Evolutionary conservation across 2,888 invertebrate genomes (phyloP).

Genomic region (Andrena praecox): DNA sequence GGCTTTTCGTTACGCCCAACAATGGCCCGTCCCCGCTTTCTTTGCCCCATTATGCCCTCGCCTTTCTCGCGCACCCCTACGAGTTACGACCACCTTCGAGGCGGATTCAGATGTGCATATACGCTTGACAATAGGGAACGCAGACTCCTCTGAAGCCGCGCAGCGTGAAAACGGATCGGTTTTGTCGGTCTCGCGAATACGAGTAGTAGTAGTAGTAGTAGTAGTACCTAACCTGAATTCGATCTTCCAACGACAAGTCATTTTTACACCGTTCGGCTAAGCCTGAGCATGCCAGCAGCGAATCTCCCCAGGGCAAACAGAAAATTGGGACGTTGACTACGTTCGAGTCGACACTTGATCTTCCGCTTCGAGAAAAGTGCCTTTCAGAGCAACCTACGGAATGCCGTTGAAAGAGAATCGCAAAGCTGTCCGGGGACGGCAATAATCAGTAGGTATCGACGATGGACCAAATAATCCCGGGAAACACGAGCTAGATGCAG

Average conservation of each 20-base stretch:
- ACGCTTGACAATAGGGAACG: constrained; percentile 20
- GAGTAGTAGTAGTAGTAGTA: background rate
- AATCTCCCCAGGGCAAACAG: too few species aligned
- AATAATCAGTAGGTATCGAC: background rate
- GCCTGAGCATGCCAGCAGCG: too few species aligned
- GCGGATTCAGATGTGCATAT: constrained; percentile 16
- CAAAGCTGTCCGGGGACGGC: background rate
- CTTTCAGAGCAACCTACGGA: background rate
- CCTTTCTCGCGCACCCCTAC: constrained; percentile 9
- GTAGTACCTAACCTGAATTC: background rate
- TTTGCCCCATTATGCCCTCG: constrained; percentile 42
- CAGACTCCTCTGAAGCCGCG: constrained; percentile 1
- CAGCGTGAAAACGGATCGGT: background rate
- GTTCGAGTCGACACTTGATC: too few species aligned
- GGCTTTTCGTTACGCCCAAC: constrained; percentile 48
- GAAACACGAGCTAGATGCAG: background rate
- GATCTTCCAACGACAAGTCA: background rate
- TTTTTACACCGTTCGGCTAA: background rate
- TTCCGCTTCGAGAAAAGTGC: background rate
- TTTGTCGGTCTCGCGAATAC: background rate
- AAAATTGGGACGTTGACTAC: too few species aligned
- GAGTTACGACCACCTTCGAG: constrained; percentile 22
- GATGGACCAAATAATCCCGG: constrained; percentile 1
- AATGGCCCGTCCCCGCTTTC: constrained; percentile 41
- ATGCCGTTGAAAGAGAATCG: background rate